Conservation (phyloP, 2,113 vertebrate genomes). For the Chinchilla lanigera region DNA sequence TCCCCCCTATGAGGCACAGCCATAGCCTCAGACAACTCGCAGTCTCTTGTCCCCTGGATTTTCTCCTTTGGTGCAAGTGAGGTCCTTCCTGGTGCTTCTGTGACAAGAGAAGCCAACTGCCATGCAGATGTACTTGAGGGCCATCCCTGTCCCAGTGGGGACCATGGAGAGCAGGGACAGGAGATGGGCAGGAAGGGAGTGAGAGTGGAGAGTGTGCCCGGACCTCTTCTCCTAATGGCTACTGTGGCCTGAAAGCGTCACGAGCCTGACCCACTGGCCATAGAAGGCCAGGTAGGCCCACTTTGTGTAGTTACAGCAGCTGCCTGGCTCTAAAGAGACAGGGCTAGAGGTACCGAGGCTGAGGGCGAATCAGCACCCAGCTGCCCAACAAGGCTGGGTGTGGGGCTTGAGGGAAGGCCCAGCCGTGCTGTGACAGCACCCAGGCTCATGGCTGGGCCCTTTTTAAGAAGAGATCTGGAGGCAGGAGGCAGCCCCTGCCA, state of each 20-base stretch:
- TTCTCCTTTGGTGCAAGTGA: not conserved
- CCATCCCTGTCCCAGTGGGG: rapidly evolving
- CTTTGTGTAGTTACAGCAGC: not conserved
- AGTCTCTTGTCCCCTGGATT: not conserved
- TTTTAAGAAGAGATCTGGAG: not conserved
- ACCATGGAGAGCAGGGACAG: not conserved
- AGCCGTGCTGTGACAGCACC: not conserved
- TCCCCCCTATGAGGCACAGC: too few species aligned
- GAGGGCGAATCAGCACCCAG: not conserved
- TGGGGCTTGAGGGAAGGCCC: not conserved
- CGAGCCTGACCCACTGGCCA: not conserved
- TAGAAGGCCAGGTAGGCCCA: not conserved
- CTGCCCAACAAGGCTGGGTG: not conserved
- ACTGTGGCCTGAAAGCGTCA: not conserved
- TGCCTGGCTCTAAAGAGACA: not conserved
- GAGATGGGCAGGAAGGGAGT: not conserved
- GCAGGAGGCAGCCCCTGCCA: not conserved
- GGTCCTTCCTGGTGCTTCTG: not conserved
- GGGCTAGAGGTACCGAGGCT: not conserved
- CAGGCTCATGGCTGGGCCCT: not conserved
- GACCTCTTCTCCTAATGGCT: not conserved
- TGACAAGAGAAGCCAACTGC: not conserved
- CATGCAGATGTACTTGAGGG: not conserved
- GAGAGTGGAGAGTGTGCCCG: not conserved
- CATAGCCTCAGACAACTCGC: not conserved